Conservation (phyloP, 1,140 invertebrate species). For the Rhyzopertha dominica region DNA sequence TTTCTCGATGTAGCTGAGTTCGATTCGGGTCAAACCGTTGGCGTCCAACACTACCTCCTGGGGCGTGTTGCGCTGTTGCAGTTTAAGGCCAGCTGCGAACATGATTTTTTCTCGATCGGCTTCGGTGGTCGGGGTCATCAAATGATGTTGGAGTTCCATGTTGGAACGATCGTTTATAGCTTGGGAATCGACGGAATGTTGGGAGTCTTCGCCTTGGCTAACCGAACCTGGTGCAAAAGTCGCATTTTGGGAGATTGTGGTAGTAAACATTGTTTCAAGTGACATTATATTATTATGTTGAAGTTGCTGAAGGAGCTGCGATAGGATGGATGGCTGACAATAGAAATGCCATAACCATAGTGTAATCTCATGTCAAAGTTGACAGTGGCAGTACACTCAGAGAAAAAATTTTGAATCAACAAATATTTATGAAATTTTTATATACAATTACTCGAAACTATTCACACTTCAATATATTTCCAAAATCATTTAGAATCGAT, state of each 20-base stretch:
- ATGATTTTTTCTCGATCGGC: slow-evolving; percentile 32
- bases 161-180: neutral
- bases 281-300: no score
- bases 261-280: no score
- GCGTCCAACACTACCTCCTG: slow-evolving; percentile 20
- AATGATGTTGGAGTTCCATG: neutral
- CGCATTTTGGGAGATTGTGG: no score
- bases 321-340: neutral
- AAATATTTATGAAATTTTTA: no score
- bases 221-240: slow-evolving; percentile 7
- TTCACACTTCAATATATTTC: no score
- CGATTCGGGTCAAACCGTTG: slow-evolving; percentile 29
- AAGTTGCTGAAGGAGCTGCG: neutral
- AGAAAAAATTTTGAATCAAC: no score
- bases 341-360: neutral
- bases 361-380: neutral
- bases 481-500: no score
- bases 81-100: slow-evolving; percentile 36
- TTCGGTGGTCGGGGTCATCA: slow-evolving; percentile 9
- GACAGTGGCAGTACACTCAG: neutral
- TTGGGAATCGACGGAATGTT: slow-evolving; percentile 10
- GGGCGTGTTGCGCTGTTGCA: slow-evolving; percentile 25
- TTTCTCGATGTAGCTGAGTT: slow-evolving; percentile 38
- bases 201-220: slow-evolving; percentile 11
- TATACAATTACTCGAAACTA: no score